Evolutionary conservation across 2,797 vertebrate species (phyloP), one percentile per base, ranked within the genome.

Genomic region (Girardinus metallicus): DNA sequence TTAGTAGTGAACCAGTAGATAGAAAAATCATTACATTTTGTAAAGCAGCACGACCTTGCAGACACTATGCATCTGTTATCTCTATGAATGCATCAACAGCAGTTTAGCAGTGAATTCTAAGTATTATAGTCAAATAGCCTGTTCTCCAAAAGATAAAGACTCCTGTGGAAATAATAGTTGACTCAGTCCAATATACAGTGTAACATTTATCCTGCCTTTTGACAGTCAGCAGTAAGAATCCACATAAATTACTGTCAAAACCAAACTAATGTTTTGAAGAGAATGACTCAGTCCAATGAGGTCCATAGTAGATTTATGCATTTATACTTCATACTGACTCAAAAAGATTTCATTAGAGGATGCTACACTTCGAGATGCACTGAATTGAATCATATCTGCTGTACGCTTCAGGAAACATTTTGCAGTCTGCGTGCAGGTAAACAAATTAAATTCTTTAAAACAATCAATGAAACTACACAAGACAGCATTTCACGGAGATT

Each of bases 381-480:
- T 21, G 60, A 64, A 36, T 10, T 41, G 64, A 66, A 66, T 66
- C 34, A 41, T 23, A 68, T 26, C 39, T 8, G 39, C 26, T 44
- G 12, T 15, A n/a, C 1, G 31, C 47, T 77, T 21, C 73, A 10
- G 21, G 0, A 36, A 49, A n/a, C 70, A 47, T 7, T 34, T 34
- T 29, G 41, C 31, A 21, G n/a, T 43, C 77, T 83, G 66, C 36
- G 66, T 21, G 23, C 12, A 29, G 23, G 43, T 36, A 47, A 64
- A 80, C 64, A 78, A 74, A 66, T 71, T n/a, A 15, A 80, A 77
- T 82, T 80, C 71, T 79, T 68, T 6, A n/a, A 49, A 55, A 16
- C 23, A 60, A 91, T 85, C 79, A 83, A 83, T 85, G 64, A 81
- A 39, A 77, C 13, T 36, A 77, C 70, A 51, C 5, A 39, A 47